Evolutionary conservation across 2,113 vertebrate genomes (phyloP).

Genomic region (Porphyrio hochstetteri): DNA sequence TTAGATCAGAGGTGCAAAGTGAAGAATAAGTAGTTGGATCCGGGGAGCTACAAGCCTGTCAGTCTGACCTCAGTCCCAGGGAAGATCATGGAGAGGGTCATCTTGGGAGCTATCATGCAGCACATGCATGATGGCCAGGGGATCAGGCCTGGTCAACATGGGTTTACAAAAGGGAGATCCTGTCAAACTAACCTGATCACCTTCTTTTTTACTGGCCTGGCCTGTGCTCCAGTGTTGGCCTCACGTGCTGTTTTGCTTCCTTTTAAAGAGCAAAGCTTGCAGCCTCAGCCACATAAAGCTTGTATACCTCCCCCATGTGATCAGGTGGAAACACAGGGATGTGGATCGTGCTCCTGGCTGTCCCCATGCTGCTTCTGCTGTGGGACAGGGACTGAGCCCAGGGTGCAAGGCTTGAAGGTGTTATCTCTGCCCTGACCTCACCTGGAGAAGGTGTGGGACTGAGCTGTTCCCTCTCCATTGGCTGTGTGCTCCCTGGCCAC

Average conservation of each 20-base stretch:
- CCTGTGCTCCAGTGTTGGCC: not conserved
- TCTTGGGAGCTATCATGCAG: too few species aligned
- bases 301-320: not conserved
- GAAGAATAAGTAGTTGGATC: not conserved
- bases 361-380: not conserved
- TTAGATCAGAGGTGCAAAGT: not conserved
- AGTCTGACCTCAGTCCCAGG: too few species aligned
- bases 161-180: too few species aligned
- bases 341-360: not conserved
- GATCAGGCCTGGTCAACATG: too few species aligned
- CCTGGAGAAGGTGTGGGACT: not conserved
- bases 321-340: not conserved
- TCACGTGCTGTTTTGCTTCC: not conserved
- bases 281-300: not conserved
- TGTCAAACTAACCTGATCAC: too few species aligned
- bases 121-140: too few species aligned
- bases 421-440: slow-evolving; percentile 1
- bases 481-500: not conserved
- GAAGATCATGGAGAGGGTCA: too few species aligned
- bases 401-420: not conserved
- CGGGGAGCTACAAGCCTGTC: too few species aligned
- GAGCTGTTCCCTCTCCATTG: slow-evolving; percentile 24
- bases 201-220: not conserved
- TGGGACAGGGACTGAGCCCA: not conserved
- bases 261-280: not conserved